A percentile compares a stretch with the other conserved stretches of the same genome.
Evolutionary conservation across 1,140 invertebrate species (phyloP).

Genomic region (Potamilus streckersoni): DNA sequence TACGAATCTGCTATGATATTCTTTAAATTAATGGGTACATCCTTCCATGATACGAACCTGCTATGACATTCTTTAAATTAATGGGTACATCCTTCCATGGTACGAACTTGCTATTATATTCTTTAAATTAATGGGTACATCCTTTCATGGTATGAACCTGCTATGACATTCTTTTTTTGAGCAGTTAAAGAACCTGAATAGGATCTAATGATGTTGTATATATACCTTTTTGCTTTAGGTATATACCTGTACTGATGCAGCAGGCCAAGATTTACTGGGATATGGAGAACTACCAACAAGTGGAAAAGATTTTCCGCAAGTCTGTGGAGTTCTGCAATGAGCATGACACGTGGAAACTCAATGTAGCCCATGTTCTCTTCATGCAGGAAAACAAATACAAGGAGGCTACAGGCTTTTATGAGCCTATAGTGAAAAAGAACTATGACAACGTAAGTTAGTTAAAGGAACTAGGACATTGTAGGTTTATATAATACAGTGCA

Average conservation of each 20-base stretch:
- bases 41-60: neutral
- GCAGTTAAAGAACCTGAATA: neutral
- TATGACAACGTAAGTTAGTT: conserved; percentile 83
- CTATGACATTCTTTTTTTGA: neutral
- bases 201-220: neutral
- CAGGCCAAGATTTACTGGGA: conserved; percentile 99
- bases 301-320: conserved; percentile 78
- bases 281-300: conserved; percentile 91
- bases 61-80: no score
- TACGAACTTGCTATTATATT: neutral
- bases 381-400: conserved; percentile 99
- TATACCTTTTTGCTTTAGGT: conserved; percentile 61
- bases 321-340: conserved; percentile 99
- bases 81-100: neutral
- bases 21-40: neutral
- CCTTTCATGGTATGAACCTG: neutral
- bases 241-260: conserved; percentile 96
- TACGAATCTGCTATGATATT: neutral
- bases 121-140: neutral
- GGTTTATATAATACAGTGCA: neutral
- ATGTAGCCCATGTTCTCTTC: conserved; percentile 98
- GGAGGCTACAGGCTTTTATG: conserved; percentile 98
- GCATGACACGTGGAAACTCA: conserved; percentile 96
- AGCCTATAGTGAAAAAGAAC: conserved; percentile 97
- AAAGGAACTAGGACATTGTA: neutral